A percentile compares a stretch with the other conserved stretches of the same genome.
Conservation (phyloP, 2,888 invertebrate genomes). For the Lasius fuliginosus region DNA sequence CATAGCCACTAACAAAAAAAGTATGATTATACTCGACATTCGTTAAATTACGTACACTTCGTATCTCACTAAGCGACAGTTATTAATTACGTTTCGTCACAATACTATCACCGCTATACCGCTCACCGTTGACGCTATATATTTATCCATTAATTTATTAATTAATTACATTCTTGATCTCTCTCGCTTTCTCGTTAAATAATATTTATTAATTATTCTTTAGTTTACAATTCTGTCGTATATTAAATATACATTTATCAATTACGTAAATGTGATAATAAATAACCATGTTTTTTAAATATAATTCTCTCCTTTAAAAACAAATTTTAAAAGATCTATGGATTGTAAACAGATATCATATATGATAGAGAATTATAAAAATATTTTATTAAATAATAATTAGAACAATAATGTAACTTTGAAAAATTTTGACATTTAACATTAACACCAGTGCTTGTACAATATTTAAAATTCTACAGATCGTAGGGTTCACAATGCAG, state of each 20-base stretch:
- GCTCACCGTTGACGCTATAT: conserved; percentile 37
- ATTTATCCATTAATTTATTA: conserved; percentile 47
- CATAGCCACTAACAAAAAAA: conserved; percentile 52
- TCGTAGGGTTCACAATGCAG: neutral
- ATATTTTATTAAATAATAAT: neutral
- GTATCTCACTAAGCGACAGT: conserved; percentile 64
- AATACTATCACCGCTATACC: conserved; percentile 46
- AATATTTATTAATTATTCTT: conserved; percentile 64
- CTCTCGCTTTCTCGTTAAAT: conserved; percentile 23
- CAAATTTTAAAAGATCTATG: neutral
- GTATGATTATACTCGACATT: conserved; percentile 51
- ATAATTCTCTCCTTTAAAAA: conserved; percentile 24
- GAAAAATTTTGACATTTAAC: neutral
- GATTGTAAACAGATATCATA: conserved; percentile 3
- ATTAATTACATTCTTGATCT: conserved; percentile 36
- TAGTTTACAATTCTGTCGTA: conserved; percentile 23
- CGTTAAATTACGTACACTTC: conserved; percentile 68
- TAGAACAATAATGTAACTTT: neutral
- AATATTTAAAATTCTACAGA: neutral
- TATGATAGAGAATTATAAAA: neutral
- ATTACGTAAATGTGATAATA: conserved; percentile 43
- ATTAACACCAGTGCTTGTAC: neutral
- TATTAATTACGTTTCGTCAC: conserved; percentile 69
- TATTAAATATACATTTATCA: conserved; percentile 33
- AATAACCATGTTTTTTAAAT: neutral